A percentile compares a stretch with the other conserved stretches of the same genome.
These are phyloP conservation scores for Falco berigora DNA, from an alignment of 2,797 vertebrate species.

Conservation along the genomic window DNA sequence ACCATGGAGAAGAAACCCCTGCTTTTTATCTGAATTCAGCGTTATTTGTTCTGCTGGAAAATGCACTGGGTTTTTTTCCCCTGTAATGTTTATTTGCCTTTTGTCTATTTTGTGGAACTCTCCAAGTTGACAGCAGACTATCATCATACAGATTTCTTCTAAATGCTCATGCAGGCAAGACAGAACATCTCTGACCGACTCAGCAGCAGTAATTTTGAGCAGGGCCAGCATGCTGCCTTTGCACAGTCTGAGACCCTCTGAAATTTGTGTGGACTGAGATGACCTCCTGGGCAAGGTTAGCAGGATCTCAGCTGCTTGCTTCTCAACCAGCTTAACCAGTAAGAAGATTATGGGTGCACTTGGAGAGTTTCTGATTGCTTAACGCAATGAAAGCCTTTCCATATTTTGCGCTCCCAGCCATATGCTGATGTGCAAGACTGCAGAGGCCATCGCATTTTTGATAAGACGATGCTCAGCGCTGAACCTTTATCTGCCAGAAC, in stretches of 20 bases:
- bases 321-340: slow-evolving; percentile 34
- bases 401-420: background rate
- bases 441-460: background rate
- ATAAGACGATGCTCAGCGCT: fast-evolving
- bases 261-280: background rate
- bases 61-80: background rate
- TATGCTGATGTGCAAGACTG: background rate
- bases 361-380: slow-evolving; percentile 16
- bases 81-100: background rate
- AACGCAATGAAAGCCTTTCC: background rate
- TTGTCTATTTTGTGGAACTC: background rate
- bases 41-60: background rate
- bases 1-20: background rate
- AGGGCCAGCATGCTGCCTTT: fast-evolving
- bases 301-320: background rate
- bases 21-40: background rate
- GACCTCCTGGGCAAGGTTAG: background rate
- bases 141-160: background rate
- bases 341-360: slow-evolving; percentile 20
- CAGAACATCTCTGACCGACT: background rate
- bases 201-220: background rate
- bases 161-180: background rate
- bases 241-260: background rate
- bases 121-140: background rate
- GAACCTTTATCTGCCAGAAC: background rate